Conservation (phyloP, 2,888 invertebrate species). For the Aleiodes alternator region DNA sequence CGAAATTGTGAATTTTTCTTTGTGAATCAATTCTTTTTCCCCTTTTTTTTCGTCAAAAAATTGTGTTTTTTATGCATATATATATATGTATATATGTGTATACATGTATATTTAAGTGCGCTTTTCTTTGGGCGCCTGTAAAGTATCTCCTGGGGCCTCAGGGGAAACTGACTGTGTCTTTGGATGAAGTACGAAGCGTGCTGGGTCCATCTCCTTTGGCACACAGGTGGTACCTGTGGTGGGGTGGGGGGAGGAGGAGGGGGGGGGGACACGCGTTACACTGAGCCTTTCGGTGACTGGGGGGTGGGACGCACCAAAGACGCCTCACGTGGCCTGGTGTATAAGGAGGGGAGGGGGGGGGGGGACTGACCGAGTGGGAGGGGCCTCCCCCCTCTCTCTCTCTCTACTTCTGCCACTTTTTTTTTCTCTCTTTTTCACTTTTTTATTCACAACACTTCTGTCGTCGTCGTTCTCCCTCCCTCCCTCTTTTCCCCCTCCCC, state of each 20-base stretch:
- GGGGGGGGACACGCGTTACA: slow-evolving; percentile 53
- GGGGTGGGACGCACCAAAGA: slow-evolving; percentile 53
- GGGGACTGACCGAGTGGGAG: slow-evolving; percentile 62
- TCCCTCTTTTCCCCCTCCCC: no score
- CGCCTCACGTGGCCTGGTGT: slow-evolving; percentile 43
- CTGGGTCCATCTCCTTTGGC: slow-evolving; percentile 63
- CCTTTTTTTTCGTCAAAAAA: slow-evolving; percentile 46
- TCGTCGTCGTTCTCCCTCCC: no score
- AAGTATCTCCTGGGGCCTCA: slow-evolving; percentile 56
- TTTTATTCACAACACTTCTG: no score
- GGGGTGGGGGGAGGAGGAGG: slow-evolving; percentile 3
- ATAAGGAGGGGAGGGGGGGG: slow-evolving; percentile 24
- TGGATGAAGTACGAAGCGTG: slow-evolving; percentile 66
- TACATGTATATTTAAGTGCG: no score
- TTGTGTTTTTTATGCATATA: no score
- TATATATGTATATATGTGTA: no score
- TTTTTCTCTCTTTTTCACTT: slow-evolving; percentile 10
- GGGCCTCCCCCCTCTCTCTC: slow-evolving; percentile 58
- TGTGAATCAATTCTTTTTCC: not conserved
- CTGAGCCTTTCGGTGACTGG: not conserved
- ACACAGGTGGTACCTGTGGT: slow-evolving; percentile 66
- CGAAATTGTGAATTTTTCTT: no score
- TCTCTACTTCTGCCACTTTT: slow-evolving; percentile 19
- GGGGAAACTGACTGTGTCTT: slow-evolving; percentile 54
- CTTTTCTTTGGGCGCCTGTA: no score